Percentiles rank a stretch among this genome's conserved stretches.
These are phyloP conservation scores for Paramormyrops hopkinsi DNA, from an alignment of 2,797 vertebrate genomes.

Conservation along the genomic window DNA sequence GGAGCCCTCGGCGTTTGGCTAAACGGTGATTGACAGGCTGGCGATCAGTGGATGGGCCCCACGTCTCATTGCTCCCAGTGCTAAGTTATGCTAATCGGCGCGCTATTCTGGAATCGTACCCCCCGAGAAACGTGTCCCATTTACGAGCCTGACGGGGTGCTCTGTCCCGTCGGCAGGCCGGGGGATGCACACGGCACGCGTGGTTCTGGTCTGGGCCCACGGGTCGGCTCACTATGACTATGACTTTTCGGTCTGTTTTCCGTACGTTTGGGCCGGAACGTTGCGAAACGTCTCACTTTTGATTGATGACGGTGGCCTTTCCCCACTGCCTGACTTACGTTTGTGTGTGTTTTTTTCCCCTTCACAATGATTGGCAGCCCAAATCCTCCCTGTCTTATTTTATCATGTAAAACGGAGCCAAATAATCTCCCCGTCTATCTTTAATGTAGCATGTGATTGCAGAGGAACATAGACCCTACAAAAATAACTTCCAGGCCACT, in stretches of 20 bases:
- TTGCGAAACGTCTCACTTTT: background rate
- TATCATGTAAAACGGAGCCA: conserved; percentile 2
- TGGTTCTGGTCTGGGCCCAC: background rate
- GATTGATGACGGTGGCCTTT: background rate
- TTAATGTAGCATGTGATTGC: conserved; percentile 22
- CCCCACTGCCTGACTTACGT: background rate
- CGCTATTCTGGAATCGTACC: background rate
- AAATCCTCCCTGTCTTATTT: background rate
- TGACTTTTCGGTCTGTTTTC: background rate
- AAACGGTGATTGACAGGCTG: background rate
- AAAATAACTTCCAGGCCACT: conserved; percentile 55
- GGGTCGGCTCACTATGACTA: background rate
- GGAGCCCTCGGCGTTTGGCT: background rate
- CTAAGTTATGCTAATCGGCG: background rate
- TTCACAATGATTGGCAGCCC: background rate
- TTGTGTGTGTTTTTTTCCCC: background rate
- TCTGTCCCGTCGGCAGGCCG: background rate
- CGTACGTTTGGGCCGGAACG: background rate
- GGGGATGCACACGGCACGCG: background rate
- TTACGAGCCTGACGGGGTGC: background rate
- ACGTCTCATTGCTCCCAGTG: background rate
- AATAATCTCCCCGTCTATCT: conserved; percentile 15
- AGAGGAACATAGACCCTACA: conserved; percentile 36
- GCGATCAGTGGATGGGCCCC: no score
- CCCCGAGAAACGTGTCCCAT: background rate